Conservation (phyloP, 2,113 vertebrate genomes). For the Oenanthe melanoleuca region DNA sequence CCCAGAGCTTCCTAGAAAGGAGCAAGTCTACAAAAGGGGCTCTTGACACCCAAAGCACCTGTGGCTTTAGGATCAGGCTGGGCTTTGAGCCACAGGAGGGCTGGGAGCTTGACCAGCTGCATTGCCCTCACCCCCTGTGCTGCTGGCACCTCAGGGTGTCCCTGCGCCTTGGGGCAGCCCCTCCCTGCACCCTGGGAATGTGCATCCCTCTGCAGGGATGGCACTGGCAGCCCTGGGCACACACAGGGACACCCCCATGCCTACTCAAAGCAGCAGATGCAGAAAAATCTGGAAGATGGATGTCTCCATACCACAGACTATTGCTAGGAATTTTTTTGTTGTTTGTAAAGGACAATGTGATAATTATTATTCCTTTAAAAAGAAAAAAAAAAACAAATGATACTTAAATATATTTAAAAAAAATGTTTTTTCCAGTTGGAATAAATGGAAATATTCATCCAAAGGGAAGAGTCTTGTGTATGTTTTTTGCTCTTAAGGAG, state of each 20-base stretch:
- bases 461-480: slow-evolving; percentile 53
- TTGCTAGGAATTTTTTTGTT: slow-evolving; percentile 64
- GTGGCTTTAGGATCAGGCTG: neutral
- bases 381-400: neutral
- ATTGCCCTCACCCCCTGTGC: neutral
- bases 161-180: neutral
- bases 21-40: neutral
- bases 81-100: neutral
- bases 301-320: slow-evolving; percentile 65
- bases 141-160: neutral
- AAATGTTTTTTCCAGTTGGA: slow-evolving; percentile 59
- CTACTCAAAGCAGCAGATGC: slow-evolving; percentile 47
- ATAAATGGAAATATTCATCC: slow-evolving; percentile 62
- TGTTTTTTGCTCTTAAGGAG: neutral
- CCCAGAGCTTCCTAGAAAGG: neutral
- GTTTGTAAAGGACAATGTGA: slow-evolving; percentile 73
- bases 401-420: slow-evolving; percentile 66
- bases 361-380: slow-evolving; percentile 68
- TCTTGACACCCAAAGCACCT: neutral
- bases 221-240: neutral
- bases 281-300: slow-evolving; percentile 53
- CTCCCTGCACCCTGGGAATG: neutral
- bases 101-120: neutral
- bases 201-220: neutral
- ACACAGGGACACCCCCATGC: neutral